Evolutionary conservation across 2,888 invertebrate genomes (phyloP), one percentile per base, ranked within the genome.

Genomic region (Pristionchus exspectatus): DNA sequence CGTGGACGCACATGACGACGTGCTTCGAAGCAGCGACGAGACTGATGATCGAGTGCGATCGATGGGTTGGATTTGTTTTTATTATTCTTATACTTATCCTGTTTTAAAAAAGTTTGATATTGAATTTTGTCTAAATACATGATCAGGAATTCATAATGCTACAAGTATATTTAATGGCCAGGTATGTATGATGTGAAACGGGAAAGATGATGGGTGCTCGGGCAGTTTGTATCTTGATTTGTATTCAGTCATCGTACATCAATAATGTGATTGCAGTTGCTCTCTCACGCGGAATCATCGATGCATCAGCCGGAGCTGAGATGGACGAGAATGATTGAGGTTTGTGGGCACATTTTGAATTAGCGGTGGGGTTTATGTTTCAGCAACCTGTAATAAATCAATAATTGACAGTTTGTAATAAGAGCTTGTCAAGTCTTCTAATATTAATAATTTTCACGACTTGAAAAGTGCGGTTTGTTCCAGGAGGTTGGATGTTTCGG

Each of bases 11-110:
- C 38, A 59, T 85, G 56, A 30, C 56, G 33, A 56, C 59, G 33
- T 85, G 59, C 30, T 85, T 85, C 84, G 84, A 85, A 9, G 24
- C 38, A 2, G 84, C 84, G 56, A 59, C 59, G 18, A 56, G 33
- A n/a, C 59, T 85, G 38, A 21, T 85, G 59, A 33, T 85, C 33
- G 84, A 59, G 59, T 85, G 84, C 59, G 84, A 85, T 85, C 59
- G 59, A 85, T 85, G 84, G 84, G 84, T 85, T 3, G 59, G 84
- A 33, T 33, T 27, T 30, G 12, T 10, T 66, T 66, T 10, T 12
- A n/a, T 66, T 24, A 66, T 66, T 24, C 27, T 24, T 66, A 14
- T 59, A 50, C 12, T 50, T 50, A 50, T 50, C 10, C 12, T 50
- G 10, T 10, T 9, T 7, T 50, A 50, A 9, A 69, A 69, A 33